Conservation (phyloP, 2,113 vertebrate species). For the Spermophilus dauricus region DNA sequence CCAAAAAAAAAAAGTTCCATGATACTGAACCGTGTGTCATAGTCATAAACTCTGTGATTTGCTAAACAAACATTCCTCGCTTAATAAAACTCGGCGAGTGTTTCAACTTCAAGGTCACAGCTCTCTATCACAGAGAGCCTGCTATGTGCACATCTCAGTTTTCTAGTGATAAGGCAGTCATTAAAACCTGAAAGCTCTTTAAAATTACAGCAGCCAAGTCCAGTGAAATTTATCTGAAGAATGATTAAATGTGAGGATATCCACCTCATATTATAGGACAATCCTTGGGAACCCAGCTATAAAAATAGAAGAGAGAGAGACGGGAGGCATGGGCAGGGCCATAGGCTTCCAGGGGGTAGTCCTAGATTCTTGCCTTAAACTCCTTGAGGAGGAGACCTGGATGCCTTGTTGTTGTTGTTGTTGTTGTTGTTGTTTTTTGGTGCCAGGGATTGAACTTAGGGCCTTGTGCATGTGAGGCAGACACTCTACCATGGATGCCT, state of each 20-base stretch:
- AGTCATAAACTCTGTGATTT: conserved; percentile 34
- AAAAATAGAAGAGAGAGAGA: neutral
- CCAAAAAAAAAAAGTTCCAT: neutral
- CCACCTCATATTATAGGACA: neutral
- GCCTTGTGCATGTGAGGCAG: too few species aligned
- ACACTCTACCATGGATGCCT: too few species aligned
- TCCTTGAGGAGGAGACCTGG: neutral
- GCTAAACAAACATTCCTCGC: conserved; percentile 41
- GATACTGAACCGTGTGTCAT: neutral
- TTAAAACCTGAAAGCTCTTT: neutral
- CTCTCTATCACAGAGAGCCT: neutral
- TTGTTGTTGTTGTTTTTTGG: too few species aligned
- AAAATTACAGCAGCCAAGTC: neutral
- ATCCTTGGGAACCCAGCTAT: neutral
- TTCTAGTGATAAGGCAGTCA: conserved; percentile 2
- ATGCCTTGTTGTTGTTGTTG: too few species aligned
- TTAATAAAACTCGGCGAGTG: conserved; percentile 16
- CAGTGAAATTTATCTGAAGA: conserved; percentile 40
- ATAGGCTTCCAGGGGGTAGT: neutral
- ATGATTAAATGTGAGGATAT: conserved; percentile 14
- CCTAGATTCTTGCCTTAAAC: neutral
- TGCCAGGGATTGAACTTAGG: too few species aligned
- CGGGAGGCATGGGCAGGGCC: neutral
- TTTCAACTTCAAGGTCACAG: conserved; percentile 32
- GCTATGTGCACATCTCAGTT: neutral